A percentile compares a stretch with the other conserved stretches of the same genome.
Evolutionary conservation across 2,797 vertebrate genomes (phyloP).

Genomic region (Melanogrammus aeglefinus): DNA sequence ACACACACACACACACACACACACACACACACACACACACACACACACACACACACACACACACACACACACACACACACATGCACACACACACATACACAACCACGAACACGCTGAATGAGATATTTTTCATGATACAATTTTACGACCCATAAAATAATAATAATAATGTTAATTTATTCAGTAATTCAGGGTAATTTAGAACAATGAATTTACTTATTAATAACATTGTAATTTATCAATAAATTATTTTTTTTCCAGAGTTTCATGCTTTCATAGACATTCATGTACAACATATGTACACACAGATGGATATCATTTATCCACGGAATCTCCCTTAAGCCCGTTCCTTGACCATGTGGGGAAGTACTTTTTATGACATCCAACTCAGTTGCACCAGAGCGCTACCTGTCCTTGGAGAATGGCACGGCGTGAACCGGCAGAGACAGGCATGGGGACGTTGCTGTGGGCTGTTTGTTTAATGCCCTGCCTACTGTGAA

Average conservation of each 20-base stretch:
- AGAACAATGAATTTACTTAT: too few relatives aligned
- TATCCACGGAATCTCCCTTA: not conserved
- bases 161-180: not conserved
- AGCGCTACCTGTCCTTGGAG: constrained; percentile 49
- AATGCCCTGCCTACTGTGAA: constrained; percentile 76
- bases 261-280: not conserved
- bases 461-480: constrained; percentile 76
- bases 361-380: not conserved
- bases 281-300: not conserved
- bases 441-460: constrained; percentile 59
- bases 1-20: constrained; percentile 8
- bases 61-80: constrained; percentile 16
- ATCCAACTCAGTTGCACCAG: constrained; percentile 22
- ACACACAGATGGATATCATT: not conserved
- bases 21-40: constrained; percentile 13
- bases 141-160: not conserved
- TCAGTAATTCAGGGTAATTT: not conserved
- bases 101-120: constrained; percentile 4
- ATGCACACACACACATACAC: constrained; percentile 12
- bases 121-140: constrained; percentile 6
- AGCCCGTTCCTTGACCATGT: not conserved
- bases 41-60: constrained; percentile 25
- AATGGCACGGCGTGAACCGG: not conserved
- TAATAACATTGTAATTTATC: not conserved
- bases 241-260: not conserved